These are phyloP conservation scores for Hyles lineata DNA, from an alignment of 2,888 invertebrate species.

Conservation along the genomic window DNA sequence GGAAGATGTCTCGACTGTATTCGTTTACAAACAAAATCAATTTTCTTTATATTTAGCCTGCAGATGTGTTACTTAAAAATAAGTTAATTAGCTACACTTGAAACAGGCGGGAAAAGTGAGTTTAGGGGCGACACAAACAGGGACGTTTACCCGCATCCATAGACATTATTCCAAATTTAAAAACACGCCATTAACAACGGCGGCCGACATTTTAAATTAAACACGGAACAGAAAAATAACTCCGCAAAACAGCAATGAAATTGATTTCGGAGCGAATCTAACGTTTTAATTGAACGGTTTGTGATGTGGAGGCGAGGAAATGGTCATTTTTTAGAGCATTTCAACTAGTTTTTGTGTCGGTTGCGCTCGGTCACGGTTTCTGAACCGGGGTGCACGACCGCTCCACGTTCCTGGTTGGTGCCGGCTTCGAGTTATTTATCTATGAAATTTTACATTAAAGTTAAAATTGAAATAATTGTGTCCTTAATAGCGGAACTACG, in stretches of 20 bases:
- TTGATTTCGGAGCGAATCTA: slow-evolving; percentile 30
- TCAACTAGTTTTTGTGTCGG: slow-evolving; percentile 28
- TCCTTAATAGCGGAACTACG: too few species aligned
- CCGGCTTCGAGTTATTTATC: neutral
- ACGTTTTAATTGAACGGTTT: slow-evolving; percentile 28
- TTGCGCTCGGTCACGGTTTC: slow-evolving; percentile 29
- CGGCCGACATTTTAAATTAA: neutral
- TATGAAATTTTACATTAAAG: neutral
- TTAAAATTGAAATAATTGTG: too few species aligned
- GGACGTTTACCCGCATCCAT: neutral
- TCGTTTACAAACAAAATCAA: neutral
- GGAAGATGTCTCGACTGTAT: neutral
- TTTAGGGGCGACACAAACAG: neutral
- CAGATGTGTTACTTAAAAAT: neutral
- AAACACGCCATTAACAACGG: slow-evolving; percentile 1
- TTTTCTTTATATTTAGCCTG: neutral
- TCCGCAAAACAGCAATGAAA: slow-evolving; percentile 16
- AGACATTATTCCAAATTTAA: slow-evolving; percentile 20
- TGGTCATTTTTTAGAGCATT: slow-evolving; percentile 28
- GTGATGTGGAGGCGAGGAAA: slow-evolving; percentile 26
- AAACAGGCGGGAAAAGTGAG: neutral
- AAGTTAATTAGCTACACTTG: neutral
- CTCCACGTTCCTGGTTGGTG: slow-evolving; percentile 24
- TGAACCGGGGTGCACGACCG: slow-evolving; percentile 28
- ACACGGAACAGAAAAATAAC: slow-evolving; percentile 25